Percentiles rank a stretch among this genome's conserved stretches.
Conservation (phyloP, 2,113 vertebrate genomes). For the Phylloscopus whistleri region DNA sequence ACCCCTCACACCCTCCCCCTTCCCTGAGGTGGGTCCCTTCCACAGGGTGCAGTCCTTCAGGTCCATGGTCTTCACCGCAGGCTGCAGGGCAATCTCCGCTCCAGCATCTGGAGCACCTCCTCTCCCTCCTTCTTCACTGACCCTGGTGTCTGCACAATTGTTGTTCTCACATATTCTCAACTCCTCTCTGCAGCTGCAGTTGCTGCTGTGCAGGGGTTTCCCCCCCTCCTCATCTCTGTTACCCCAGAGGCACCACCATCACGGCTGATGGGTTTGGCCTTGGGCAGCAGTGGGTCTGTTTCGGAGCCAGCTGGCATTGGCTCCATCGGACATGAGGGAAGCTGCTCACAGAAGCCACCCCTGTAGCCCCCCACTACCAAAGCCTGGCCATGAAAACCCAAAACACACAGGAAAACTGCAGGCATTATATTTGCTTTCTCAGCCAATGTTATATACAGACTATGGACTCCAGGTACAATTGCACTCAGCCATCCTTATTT, state of each 20-base stretch:
- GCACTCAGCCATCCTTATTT: not conserved
- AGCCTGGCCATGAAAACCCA: not conserved
- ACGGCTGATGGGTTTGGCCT: not conserved
- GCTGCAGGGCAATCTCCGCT: not conserved
- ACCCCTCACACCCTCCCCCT: too few relatives aligned
- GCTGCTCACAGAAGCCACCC: not conserved
- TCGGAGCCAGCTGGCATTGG: not conserved
- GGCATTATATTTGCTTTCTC: not conserved
- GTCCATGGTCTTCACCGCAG: not conserved
- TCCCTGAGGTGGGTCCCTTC: not conserved
- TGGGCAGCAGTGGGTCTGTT: not conserved
- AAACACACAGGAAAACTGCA: not conserved
- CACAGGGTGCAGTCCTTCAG: not conserved
- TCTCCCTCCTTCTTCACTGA: not conserved
- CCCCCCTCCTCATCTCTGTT: not conserved
- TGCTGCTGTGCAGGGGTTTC: not conserved
- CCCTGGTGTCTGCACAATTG: not conserved
- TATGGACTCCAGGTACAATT: not conserved
- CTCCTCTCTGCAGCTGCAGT: not conserved
- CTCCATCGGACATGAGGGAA: fast-evolving
- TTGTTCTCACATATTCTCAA: not conserved
- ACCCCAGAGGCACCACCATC: not conserved
- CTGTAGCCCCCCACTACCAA: not conserved
- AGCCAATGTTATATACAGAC: not conserved
- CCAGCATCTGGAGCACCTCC: not conserved